Evolutionary conservation across 2,113 vertebrate genomes (phyloP).

Genomic region (Agelaius phoeniceus): DNA sequence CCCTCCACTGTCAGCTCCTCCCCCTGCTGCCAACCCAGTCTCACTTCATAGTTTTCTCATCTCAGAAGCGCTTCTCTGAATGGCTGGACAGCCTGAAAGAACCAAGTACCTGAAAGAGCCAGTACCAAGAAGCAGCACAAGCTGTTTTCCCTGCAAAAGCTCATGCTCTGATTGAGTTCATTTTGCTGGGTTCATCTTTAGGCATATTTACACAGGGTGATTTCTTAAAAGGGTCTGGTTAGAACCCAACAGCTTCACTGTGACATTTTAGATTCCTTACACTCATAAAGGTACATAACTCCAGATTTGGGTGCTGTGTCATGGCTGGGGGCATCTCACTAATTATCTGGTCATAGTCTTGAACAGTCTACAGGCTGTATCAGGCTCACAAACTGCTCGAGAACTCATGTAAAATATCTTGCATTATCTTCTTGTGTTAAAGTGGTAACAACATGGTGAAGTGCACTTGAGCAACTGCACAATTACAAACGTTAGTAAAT

Average conservation of each 20-base stretch:
- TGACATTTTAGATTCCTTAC: neutral
- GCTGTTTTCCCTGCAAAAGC: constrained; percentile 1
- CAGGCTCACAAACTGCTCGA: neutral
- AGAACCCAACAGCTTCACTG: neutral
- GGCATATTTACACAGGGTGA: neutral
- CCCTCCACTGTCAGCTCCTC: too few species aligned
- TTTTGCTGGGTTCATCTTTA: neutral
- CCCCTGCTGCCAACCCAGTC: neutral
- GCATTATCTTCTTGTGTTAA: neutral
- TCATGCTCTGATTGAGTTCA: neutral
- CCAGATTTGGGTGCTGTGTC: neutral
- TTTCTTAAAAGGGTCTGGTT: neutral
- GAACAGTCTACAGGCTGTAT: neutral
- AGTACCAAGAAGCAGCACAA: neutral
- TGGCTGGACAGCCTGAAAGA: neutral
- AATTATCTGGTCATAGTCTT: neutral
- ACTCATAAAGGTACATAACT: neutral
- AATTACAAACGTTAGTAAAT: neutral
- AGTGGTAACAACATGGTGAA: neutral
- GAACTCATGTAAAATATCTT: neutral
- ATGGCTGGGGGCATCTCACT: neutral
- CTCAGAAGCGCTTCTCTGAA: neutral
- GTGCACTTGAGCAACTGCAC: neutral
- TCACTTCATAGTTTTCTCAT: neutral
- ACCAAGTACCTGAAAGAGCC: neutral